Conservation (phyloP, 2,888 invertebrate genomes). For the Lamellibrachia columna region DNA sequence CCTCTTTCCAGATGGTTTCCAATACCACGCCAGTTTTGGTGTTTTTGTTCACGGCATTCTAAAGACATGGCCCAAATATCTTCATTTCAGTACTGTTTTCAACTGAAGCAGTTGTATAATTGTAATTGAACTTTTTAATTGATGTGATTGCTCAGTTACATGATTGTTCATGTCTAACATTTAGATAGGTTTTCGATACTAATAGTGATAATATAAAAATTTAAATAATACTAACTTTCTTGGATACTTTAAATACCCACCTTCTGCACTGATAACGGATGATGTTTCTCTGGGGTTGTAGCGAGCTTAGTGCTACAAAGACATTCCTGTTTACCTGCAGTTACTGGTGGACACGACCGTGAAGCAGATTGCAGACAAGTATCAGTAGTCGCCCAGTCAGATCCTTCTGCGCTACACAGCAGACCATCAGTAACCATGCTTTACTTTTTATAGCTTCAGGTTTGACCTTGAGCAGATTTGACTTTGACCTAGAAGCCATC, state of each 20-base stretch:
- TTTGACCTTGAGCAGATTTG: not conserved
- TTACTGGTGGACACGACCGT: slow-evolving; percentile 67
- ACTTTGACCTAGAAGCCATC: not conserved
- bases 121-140: too few species aligned
- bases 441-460: not conserved
- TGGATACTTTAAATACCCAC: not conserved
- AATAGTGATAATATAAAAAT: too few species aligned
- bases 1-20: too few species aligned
- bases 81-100: not conserved
- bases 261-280: not conserved
- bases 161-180: not conserved
- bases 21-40: too few species aligned
- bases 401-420: slow-evolving; percentile 78
- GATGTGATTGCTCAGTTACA: not conserved
- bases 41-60: too few species aligned
- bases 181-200: not conserved
- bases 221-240: too few species aligned
- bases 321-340: slow-evolving; percentile 40
- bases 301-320: not conserved
- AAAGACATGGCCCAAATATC: too few species aligned
- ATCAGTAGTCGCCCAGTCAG: slow-evolving; percentile 73
- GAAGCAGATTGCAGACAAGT: slow-evolving; percentile 71
- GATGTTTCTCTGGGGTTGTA: not conserved
- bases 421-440: slow-evolving; percentile 70
- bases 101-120: not conserved